Evolutionary conservation across 2,797 vertebrate species (phyloP), one percentile per base, ranked within the genome.

Genomic region (Naso thynnoides): DNA sequence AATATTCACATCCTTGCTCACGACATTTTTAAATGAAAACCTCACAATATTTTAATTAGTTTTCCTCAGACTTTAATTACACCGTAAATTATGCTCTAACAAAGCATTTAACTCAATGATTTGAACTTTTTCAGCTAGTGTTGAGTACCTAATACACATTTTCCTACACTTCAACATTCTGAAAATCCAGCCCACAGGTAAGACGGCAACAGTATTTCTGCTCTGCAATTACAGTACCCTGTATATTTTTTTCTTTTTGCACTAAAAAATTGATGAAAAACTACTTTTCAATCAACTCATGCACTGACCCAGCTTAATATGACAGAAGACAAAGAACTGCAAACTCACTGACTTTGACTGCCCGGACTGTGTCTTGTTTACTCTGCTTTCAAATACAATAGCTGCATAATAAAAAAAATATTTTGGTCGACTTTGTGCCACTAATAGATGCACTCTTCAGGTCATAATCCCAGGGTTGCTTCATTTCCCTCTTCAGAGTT

Each of bases 271-370:
- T 45, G 44, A 61, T 50, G 27, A 68, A 68, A 68, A 31, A 45
- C 29, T 68, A 6, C 50, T 73, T 56, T 45, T 21, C 23, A 52
- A 62, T 68, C 57, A 58, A 15, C 31, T 36, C 36, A 73, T 45
- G 23, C 33, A 26, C 24, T 73, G 70, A 53, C 36, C 55, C 29
- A 19, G 27, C 41, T 55, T 55, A 39, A 55, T 49, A 26, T 53
- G 38, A 64, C 39, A 70, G 59, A 48, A 58, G 44, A 52, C 31
- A 65, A 15, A 29, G 7, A 29, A 65, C 7, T 41, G 39, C 45
- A 24, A 50, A 15, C 18, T 24, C 44, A 16, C 44, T 36, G 65
- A 16, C 23, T 49, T 54, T 59, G 33, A 27, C 61, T 52, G 57
- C 31, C 11, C 21, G 23, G 66, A 45, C 36, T 38, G 3, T n/a